A percentile compares a stretch with the other conserved stretches of the same genome.
phyloP scores from a whole-genome alignment of 2,113 vertebrate species.

The Pipra filicauda region DNA sequence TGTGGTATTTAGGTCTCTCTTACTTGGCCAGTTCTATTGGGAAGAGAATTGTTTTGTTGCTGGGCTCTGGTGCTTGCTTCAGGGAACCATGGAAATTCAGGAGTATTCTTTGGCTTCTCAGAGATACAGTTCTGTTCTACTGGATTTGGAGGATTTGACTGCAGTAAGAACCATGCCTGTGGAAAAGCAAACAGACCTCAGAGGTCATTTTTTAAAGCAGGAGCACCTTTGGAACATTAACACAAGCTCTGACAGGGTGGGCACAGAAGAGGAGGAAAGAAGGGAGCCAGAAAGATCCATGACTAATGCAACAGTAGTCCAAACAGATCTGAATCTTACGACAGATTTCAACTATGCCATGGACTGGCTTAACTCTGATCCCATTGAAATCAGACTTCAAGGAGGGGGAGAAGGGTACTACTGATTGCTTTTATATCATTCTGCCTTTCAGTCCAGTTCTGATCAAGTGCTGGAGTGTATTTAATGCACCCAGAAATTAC shows the following conservation, averaged over 20 bases:
- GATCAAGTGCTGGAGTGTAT: background rate
- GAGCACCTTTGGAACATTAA: background rate
- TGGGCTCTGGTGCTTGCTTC: background rate
- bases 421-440: background rate
- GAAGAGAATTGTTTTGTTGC: background rate
- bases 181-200: constrained; percentile 5
- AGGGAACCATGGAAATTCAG: background rate
- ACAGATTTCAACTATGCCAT: background rate
- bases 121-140: background rate
- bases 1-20: background rate
- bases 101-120: background rate
- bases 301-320: background rate
- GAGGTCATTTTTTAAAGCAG: background rate
- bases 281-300: background rate
- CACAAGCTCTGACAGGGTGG: background rate
- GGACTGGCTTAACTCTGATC: background rate
- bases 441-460: background rate
- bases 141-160: background rate
- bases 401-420: background rate
- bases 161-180: background rate
- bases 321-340: background rate
- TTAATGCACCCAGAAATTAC: background rate
- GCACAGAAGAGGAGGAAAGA: background rate
- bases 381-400: background rate
- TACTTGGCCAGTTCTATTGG: background rate